Conservation (phyloP, 1,140 invertebrate species). For the Hesperophylax magnus region DNA sequence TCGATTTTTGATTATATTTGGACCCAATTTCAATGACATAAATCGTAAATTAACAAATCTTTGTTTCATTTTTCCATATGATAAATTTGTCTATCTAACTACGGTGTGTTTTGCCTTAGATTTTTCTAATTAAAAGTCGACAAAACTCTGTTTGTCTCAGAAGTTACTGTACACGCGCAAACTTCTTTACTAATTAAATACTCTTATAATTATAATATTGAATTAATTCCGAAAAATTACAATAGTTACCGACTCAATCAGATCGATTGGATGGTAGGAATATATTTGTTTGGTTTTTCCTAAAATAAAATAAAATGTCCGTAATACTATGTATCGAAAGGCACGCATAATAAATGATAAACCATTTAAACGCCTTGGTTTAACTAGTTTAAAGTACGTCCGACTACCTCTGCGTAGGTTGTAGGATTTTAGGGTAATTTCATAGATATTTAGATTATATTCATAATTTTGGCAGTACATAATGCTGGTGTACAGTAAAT, state of each 20-base stretch:
- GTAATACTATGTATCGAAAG: slow-evolving; percentile 29
- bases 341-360: slow-evolving; percentile 30
- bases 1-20: slow-evolving; percentile 49
- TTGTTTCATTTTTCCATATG: slow-evolving; percentile 26
- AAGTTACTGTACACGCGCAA: slow-evolving; percentile 18
- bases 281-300: background rate
- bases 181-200: background rate
- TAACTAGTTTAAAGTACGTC: background rate
- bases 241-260: too few relatives aligned
- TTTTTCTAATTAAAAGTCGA: slow-evolving; percentile 11
- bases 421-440: too few relatives aligned
- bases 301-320: slow-evolving; percentile 3
- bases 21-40: slow-evolving; percentile 52
- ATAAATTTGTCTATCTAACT: slow-evolving; percentile 54
- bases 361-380: background rate
- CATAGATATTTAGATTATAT: too few relatives aligned
- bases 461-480: background rate
- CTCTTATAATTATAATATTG: background rate
- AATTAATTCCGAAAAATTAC: too few relatives aligned
- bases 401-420: background rate
- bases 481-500: slow-evolving; percentile 20
- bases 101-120: slow-evolving; percentile 22
- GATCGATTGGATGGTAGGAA: too few relatives aligned
- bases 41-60: slow-evolving; percentile 7
- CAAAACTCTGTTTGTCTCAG: background rate